Percentiles rank a stretch among this genome's conserved stretches.
Evolutionary conservation across 2,113 vertebrate genomes (phyloP).

Genomic region (Ramphastos sulfuratus): DNA sequence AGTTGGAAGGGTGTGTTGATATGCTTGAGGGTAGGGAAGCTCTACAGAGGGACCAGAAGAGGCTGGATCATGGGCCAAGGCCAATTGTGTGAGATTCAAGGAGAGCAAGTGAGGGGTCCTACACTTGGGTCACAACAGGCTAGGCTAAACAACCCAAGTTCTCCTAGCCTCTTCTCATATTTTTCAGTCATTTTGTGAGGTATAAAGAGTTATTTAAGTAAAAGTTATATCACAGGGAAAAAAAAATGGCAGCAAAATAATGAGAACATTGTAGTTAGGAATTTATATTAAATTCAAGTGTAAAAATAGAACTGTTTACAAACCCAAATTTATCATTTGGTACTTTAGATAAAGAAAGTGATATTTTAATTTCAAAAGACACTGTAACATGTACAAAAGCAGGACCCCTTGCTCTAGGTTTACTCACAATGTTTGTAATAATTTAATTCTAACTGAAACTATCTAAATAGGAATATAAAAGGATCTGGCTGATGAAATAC

Average conservation of each 20-base stretch:
- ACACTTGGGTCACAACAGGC: no score
- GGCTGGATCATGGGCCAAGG: no score
- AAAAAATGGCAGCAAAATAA: background rate
- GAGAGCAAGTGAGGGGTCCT: no score
- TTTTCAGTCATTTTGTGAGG: background rate
- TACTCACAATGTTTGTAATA: background rate
- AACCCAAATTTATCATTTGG: background rate
- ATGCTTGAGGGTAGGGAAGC: no score
- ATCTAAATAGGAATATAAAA: background rate
- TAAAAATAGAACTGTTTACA: background rate
- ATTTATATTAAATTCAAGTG: background rate
- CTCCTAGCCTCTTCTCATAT: background rate
- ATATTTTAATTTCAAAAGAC: background rate
- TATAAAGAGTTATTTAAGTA: background rate
- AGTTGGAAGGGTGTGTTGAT: no score
- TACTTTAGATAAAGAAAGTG: background rate
- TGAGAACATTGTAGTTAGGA: background rate
- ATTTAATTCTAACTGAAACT: background rate
- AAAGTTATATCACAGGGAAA: background rate
- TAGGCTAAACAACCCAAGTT: background rate
- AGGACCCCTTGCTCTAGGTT: background rate
- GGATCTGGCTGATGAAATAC: background rate
- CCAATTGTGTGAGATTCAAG: no score
- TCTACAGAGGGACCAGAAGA: no score
- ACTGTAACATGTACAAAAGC: background rate